Percentiles rank a stretch among this genome's conserved stretches.
Conservation (phyloP, 1,140 invertebrate species). For the Trichonephila inaurata region DNA sequence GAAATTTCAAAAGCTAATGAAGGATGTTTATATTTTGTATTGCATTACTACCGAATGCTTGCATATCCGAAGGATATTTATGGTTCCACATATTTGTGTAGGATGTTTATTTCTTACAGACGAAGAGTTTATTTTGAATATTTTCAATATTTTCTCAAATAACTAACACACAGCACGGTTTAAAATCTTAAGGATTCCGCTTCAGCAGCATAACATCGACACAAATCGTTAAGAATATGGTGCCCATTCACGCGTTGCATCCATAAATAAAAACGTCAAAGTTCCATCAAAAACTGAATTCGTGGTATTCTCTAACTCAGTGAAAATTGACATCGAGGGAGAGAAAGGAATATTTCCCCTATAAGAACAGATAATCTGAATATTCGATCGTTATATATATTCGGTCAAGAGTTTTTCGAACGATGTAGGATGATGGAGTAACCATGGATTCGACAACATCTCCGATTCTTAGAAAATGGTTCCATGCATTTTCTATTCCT, state of each 20-base stretch:
- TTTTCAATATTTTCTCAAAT: no score
- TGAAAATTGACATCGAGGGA: not conserved
- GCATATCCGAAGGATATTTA: no score
- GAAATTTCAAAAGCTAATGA: no score
- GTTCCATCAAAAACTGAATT: not conserved
- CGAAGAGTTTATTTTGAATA: no score
- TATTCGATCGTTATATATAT: constrained; percentile 9
- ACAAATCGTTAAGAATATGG: no score
- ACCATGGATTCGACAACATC: not conserved
- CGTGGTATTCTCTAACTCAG: not conserved
- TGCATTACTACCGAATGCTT: no score
- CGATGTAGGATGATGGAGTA: constrained; percentile 2
- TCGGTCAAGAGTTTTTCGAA: constrained; percentile 17
- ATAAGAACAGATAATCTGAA: not conserved
- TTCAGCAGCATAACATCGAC: no score
- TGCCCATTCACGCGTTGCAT: not conserved
- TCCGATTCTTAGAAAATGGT: not conserved
- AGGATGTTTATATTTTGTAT: no score
- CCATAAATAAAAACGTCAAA: not conserved
- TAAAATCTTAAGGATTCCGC: no score
- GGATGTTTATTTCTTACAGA: no score
- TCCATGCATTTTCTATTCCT: constrained; percentile 22
- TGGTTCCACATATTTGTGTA: no score
- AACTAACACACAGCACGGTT: no score
- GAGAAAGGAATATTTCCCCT: not conserved